Evolutionary conservation across 53 echinoderm and acorn worm genomes (phyloP), one percentile per base, ranked within the genome.

Genomic region (Temnopleurus reevesii): DNA sequence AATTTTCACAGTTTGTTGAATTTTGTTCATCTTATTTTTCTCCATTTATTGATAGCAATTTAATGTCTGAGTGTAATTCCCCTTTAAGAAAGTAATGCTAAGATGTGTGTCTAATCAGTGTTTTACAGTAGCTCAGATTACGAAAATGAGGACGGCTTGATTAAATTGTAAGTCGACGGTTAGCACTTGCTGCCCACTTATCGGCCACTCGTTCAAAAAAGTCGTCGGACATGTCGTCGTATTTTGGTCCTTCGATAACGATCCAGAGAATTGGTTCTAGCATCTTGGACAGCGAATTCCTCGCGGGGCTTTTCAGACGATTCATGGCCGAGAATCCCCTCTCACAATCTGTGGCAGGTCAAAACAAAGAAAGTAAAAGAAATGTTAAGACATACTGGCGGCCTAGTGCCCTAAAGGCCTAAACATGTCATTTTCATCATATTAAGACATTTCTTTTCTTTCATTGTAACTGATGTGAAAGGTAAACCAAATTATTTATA

Each of bases 251-350:
- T 34, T 86, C 86, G 12, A 86, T 24, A 2, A 46, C 46, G 3
- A 86, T 60, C 86, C 86, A 86, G 6, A 86, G 45, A 2, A 27
- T 5, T 1, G 86, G 47, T 23, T 45, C 61, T 5, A 86, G 38
- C 30, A 46, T 43, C 64, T 45, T 44, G 4, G 28, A 28, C 4
- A 86, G 46, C 4, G 2, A 15, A 27, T 86, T 86, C 61, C 86
- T 44, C 13, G 46, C 18, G 27, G 7, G 28, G 15, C 61, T 86
- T 35, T 46, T 60, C 8, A 86, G 27, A 2, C 86, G 46, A 45
- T 60, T 63, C 86, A 86, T 13, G 3, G 63, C 61, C 19, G 86
- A 86, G 64, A 86, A 86, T 12, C 61, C 86, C 6, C 86, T 23
- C 47, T 86, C 86, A 28, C 86, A 86, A 49, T 86, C 86, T 86